Conservation (phyloP, 2,888 invertebrate species). For the Drosophila mettleri region DNA sequence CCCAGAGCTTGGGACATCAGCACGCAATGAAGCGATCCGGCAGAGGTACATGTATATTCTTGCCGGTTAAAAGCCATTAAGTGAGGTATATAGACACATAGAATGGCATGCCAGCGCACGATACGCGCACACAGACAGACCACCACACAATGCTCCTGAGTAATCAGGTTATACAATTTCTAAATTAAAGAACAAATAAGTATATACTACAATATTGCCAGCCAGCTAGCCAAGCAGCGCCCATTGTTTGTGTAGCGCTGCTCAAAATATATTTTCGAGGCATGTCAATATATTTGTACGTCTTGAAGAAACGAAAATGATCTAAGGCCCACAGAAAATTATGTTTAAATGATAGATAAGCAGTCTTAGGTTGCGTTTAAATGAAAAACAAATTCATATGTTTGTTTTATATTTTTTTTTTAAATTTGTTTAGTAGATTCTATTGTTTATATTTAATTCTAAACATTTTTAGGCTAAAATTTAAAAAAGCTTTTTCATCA, state of each 20-base stretch:
- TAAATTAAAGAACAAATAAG: conserved; percentile 66
- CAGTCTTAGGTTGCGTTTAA: no score
- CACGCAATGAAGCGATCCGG: conserved; percentile 49
- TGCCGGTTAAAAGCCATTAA: conserved; percentile 50
- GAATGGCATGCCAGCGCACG: conserved; percentile 5
- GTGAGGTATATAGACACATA: conserved; percentile 26
- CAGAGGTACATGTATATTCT: not conserved
- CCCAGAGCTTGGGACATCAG: conserved; percentile 27
- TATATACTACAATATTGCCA: conserved; percentile 27
- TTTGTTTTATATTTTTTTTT: no score
- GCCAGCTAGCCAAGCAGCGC: conserved; percentile 11
- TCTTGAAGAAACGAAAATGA: not conserved
- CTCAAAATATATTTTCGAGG: conserved; percentile 6
- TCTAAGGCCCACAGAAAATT: not conserved
- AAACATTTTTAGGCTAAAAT: no score
- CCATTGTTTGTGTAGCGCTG: conserved; percentile 5
- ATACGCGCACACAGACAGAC: conserved; percentile 7
- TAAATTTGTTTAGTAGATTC: no score
- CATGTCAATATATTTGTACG: conserved; percentile 1
- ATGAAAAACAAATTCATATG: no score
- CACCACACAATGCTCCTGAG: conserved; percentile 42
- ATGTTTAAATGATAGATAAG: not conserved
- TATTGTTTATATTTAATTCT: no score
- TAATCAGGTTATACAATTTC: conserved; percentile 72
- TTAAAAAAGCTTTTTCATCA: no score